Base-by-base conservation (phyloP, 1,140 invertebrate genomes). In the Telenomus remus region DNA sequence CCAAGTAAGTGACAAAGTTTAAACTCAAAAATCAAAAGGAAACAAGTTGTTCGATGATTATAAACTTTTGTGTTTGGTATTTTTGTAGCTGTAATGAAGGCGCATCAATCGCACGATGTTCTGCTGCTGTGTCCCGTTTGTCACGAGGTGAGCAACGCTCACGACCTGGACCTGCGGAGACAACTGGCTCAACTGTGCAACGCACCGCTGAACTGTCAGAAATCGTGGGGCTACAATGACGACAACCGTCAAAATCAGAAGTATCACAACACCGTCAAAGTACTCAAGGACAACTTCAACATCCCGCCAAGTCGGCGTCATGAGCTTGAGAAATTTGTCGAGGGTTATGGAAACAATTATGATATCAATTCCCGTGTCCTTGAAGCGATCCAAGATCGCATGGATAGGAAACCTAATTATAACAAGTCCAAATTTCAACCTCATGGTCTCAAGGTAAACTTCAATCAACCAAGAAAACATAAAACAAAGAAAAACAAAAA, bases 71-170 rank as follows among this genome's bases (percentile, higher is more conserved):
- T n/a, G n/a, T n/a, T n/a, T n/a, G n/a, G n/a, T n/a, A n/a, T 59
- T 74, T 61, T 85, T 84, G 14, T 79, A 91, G 90, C 90, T 68
- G 89, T 94, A 43, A 92, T 96, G 91, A 96, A 96, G 82, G 91
- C 94, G 6, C 95, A 96, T 85, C 91, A 92, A 19, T 95, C 94
- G 0, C 95, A 96, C 82, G 95, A 96, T 87, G 91, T 96, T 13
- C 81, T 96, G 13, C 81, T 96, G 57, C 82, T 96, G 16, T 96
- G 95, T 85, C 89, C 91, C 47, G 34, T 76, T 0, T 96, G 95
- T 85, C 95, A 96, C 83, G 91, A 92, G 72, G 79, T 86, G 10
- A 95, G 94, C 83, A 94, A 94, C 81, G 89, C 89, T 27, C 86
- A 90, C 35, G 95, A 96, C 87, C 85, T 91, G 44, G 79, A 84